Evolutionary conservation across 1,140 invertebrate genomes (phyloP).

Genomic region (Brachystomella parvula): DNA sequence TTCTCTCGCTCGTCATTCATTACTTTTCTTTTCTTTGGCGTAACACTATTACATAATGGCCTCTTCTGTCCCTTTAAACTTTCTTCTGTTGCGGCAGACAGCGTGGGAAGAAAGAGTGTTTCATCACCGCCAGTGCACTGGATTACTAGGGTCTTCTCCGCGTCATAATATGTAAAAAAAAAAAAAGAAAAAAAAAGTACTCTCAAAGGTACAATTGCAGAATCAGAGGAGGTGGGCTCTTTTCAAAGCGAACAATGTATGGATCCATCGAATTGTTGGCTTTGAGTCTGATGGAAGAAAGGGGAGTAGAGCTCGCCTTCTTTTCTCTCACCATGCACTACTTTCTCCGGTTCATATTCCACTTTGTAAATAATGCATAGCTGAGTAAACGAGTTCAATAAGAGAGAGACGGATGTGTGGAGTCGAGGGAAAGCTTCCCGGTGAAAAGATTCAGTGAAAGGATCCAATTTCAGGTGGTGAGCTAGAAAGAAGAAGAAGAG

Average conservation of each 20-base stretch:
- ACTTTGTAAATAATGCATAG: constrained; percentile 7
- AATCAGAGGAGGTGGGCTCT: not conserved
- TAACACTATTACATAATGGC: not conserved
- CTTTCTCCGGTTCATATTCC: constrained; percentile 10
- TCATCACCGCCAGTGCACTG: not conserved
- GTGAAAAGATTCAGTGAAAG: not conserved
- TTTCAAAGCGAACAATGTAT: too few relatives aligned
- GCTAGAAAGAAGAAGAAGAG: not conserved
- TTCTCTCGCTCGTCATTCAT: not conserved
- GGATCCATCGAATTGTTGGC: too few relatives aligned
- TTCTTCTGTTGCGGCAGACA: not conserved
- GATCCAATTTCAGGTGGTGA: not conserved
- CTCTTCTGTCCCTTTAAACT: not conserved
- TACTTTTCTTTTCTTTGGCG: not conserved
- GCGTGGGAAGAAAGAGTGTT: not conserved
- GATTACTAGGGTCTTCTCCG: not conserved
- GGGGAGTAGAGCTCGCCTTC: not conserved
- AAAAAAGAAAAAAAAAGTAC: not conserved
- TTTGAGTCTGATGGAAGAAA: not conserved
- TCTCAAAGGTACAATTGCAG: not conserved
- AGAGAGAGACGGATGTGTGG: not conserved
- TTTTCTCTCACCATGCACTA: not conserved
- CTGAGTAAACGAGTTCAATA: not conserved
- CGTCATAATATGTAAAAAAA: not conserved
- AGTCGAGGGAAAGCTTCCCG: too few relatives aligned